Base-by-base conservation (phyloP, 1,140 invertebrate genomes). In the Vollenhovia emeryi region DNA sequence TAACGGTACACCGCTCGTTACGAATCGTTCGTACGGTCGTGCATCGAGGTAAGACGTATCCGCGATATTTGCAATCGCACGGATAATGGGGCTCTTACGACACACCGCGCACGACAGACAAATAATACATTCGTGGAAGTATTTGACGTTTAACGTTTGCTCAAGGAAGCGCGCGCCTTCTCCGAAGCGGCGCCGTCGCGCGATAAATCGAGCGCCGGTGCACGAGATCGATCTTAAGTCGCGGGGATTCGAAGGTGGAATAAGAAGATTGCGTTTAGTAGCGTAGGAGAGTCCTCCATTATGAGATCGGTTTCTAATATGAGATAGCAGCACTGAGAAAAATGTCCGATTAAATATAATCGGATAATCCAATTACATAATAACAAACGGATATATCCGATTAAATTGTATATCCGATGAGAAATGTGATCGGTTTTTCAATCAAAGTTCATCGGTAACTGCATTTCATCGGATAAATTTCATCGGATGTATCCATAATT, bases 31-130 rank as follows among this genome's bases (percentile, higher is more conserved):
- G 36, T 50, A 48, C 45, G 33, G 3, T 84, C 55, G 30, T 55
- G 68, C 27, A 71, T 71, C 27, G 68, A 33, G 45, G 40, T n/a
- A 59, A 59, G 36, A 59, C 52, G 24, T 66, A 66, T 15, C 6
- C 62, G 45, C 66, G 78, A 82, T 82, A 82, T 80, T 80, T 71
- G 48, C 64, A 71, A 79, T 68, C 62, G 76, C 24, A 57, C 7
- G 33, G 36, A 24, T 68, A 82, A 82, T 82, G 78, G 78, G 50
- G 15, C 8, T 82, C 78, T 82, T 71, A 73, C 24, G 78, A 45
- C 48, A 73, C 36, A 33, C 9, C 52, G 11, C 36, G 36, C 24
- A 33, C 36, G 43, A 48, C 30, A 30, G 21, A 48, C 66, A 71
- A 80, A 80, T 57, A 82, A 71, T 27, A 33, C 50, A 57, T 71